Evolutionary conservation across 2,113 vertebrate genomes (phyloP).

Genomic region (Tachuris rubrigastra): DNA sequence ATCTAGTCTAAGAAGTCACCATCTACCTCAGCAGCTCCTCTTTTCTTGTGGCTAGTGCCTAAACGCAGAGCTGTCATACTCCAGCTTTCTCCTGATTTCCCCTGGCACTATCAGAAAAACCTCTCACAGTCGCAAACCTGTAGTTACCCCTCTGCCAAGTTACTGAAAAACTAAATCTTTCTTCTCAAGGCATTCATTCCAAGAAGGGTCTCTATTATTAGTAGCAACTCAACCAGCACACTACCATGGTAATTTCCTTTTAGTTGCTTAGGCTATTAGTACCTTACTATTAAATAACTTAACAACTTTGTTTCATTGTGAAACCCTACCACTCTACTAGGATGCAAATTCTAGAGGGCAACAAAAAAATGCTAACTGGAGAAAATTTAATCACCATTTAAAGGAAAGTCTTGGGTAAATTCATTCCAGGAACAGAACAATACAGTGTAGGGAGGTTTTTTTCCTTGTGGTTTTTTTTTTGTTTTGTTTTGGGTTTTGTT

Average conservation of each 20-base stretch:
- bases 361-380: background rate
- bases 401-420: background rate
- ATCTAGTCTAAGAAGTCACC: background rate
- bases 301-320: background rate
- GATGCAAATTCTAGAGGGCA: background rate
- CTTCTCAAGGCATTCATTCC: background rate
- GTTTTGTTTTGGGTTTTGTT: too few relatives aligned
- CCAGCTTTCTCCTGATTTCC: background rate
- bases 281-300: background rate
- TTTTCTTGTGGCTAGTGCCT: background rate
- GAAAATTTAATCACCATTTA: background rate
- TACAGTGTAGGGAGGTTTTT: rapidly evolving
- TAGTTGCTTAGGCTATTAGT: background rate
- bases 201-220: background rate
- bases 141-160: background rate
- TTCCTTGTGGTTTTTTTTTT: too few relatives aligned
- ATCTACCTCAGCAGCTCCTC: background rate
- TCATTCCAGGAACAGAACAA: background rate
- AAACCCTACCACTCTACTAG: background rate
- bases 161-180: background rate
- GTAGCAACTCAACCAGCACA: background rate
- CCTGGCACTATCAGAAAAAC: background rate
- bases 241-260: background rate
- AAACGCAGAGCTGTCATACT: background rate
- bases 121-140: background rate